A percentile compares a stretch with the other conserved stretches of the same genome.
These are phyloP conservation scores for Lateolabrax maculatus DNA, from an alignment of 2,797 vertebrate genomes.

Conservation along the genomic window DNA sequence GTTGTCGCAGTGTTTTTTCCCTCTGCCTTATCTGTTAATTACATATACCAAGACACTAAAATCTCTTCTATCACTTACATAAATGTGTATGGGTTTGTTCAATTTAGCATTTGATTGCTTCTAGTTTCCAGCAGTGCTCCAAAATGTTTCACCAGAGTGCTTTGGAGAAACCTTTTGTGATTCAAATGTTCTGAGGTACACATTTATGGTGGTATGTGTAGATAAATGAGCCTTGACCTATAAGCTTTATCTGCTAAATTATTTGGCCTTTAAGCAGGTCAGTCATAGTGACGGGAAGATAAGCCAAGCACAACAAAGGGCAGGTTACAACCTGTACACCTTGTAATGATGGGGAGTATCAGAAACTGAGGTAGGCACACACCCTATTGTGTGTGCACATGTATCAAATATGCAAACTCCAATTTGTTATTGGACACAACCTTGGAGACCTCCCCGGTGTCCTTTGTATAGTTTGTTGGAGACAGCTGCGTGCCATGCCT, in stretches of 20 bases:
- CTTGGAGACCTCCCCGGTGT: constrained; percentile 52
- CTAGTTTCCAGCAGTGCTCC: background rate
- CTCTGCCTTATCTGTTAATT: constrained; percentile 24
- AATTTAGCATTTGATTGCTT: constrained; percentile 27
- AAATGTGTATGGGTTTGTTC: constrained; percentile 36
- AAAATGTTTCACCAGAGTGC: constrained; percentile 22
- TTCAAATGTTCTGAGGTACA: constrained; percentile 19
- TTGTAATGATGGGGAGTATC: constrained; percentile 40
- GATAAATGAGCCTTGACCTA: constrained; percentile 39
- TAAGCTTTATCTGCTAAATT: constrained; percentile 41
- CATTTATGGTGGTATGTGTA: constrained; percentile 25
- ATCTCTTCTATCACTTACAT: constrained; percentile 4
- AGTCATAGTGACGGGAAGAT: constrained; percentile 36
- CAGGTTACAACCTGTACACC: constrained; percentile 54
- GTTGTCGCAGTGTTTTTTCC: background rate
- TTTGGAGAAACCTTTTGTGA: constrained; percentile 8
- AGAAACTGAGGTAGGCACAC: constrained; percentile 30
- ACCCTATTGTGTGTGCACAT: constrained; percentile 34
- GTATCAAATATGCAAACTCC: constrained; percentile 45
- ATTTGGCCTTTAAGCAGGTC: constrained; percentile 41
- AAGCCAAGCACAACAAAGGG: constrained; percentile 42
- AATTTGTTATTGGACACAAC: constrained; percentile 29
- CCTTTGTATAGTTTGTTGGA: constrained; percentile 61
- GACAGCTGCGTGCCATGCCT: constrained; percentile 65
- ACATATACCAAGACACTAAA: background rate